Evolutionary conservation across 1,140 invertebrate species (phyloP).

Genomic region (Cryptotermes secundus): DNA sequence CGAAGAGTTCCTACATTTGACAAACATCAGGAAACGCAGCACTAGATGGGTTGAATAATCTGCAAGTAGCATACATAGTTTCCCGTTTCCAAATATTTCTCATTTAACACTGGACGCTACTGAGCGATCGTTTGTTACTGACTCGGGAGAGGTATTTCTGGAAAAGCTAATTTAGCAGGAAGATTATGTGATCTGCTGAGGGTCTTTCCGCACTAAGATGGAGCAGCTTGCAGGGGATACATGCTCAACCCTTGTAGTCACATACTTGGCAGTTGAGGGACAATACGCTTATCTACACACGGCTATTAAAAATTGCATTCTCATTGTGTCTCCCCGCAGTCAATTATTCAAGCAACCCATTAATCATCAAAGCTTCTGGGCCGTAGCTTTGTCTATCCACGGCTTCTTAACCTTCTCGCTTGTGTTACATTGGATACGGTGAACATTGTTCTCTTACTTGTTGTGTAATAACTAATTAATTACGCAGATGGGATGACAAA

Average conservation of each 20-base stretch:
- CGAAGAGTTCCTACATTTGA: no score
- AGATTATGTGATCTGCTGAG: background rate
- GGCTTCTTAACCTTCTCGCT: constrained; percentile 14
- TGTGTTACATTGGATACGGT: background rate
- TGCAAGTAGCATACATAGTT: no score
- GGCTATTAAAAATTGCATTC: background rate
- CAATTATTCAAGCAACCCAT: background rate
- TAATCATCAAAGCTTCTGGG: constrained; percentile 15
- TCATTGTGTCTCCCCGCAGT: background rate
- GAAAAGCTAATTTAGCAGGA: background rate
- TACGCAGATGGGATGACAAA: constrained; percentile 14
- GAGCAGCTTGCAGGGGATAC: no score
- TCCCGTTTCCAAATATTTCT: no score
- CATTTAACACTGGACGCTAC: background rate
- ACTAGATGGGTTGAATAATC: no score
- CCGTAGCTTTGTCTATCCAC: background rate
- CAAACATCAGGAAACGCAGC: no score
- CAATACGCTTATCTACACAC: background rate
- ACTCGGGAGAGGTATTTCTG: background rate
- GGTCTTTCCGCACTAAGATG: background rate
- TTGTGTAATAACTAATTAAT: constrained; percentile 16
- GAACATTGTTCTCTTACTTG: background rate
- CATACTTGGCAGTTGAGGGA: background rate
- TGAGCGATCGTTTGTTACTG: background rate
- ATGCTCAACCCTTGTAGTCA: background rate